These are phyloP conservation scores for Microcebus lehilahytsara DNA, from an alignment of 2,113 vertebrate genomes.

Conservation along the genomic window DNA sequence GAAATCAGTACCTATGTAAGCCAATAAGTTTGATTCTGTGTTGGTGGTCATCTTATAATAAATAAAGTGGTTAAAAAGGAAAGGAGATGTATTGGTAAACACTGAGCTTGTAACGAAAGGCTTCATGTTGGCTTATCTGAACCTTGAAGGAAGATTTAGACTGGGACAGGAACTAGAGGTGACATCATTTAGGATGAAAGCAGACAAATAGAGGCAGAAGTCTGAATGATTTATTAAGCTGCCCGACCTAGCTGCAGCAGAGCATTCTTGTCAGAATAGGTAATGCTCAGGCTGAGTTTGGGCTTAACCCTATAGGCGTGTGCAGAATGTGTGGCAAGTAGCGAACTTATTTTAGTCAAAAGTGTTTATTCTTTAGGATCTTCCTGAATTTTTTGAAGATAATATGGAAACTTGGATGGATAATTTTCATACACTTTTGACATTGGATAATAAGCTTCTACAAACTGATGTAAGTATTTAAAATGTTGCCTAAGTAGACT, in stretches of 20 bases:
- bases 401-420: slow-evolving; percentile 99
- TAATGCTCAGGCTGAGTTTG: not conserved
- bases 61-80: not conserved
- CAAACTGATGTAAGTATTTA: slow-evolving; percentile 94
- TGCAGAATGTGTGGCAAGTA: not conserved
- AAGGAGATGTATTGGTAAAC: not conserved
- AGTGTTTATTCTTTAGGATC: slow-evolving; percentile 87
- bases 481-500: not conserved
- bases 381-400: slow-evolving; percentile 99
- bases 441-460: slow-evolving; percentile 97
- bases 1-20: not conserved
- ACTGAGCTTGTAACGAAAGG: not conserved
- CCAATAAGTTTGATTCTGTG: not conserved
- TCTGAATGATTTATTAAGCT: not conserved
- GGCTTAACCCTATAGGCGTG: not conserved
- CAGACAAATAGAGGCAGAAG: not conserved
- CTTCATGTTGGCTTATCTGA: not conserved
- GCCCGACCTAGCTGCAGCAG: not conserved
- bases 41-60: not conserved
- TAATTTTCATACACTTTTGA: slow-evolving; percentile 96
- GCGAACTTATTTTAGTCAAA: not conserved
- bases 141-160: not conserved
- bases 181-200: not conserved
- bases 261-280: not conserved
- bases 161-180: not conserved